Base-by-base conservation (phyloP, 2,113 vertebrate genomes). In the Tyto alba region DNA sequence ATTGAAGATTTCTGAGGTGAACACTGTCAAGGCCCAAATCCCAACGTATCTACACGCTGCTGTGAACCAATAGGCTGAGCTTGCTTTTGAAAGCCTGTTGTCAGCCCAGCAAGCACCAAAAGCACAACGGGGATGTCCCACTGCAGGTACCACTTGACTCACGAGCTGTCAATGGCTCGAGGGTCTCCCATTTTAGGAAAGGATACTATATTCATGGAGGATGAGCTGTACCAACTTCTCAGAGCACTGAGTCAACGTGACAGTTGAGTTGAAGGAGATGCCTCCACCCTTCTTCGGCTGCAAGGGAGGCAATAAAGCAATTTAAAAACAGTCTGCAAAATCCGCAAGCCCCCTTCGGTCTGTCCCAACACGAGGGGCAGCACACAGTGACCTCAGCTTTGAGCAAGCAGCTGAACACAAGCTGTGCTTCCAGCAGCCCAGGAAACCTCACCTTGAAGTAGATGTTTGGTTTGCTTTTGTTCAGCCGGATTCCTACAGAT, bases 201-300 rank as follows among this genome's bases (percentile, higher is more conserved):
- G 99, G 99, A 99, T 99, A 99, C 99, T 99, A 93, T 99, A 99
- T 82, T 99, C 99, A 0, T 99, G 99, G 16, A 99, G 98, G 96
- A 99, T 99, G 91, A 99, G 99, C 96, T 99, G 99, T 53, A 99
- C 99, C 38, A 99, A 95, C 96, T 99, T 99, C 96, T 99, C 99
- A 0, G 99, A 99, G 97, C 99, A 99, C 40, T 99, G 99, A 41
- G 99, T 99, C 88, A 99, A 97, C 0, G 98, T 99, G 85, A 99
- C 99, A 1, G 99, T 99, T 8, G 99, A 99, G 97, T 99, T 99
- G 96, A 99, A 99, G 64, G 99, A 99, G 88, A 99, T 99, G 21
- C 99, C 99, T 0, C 99, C 99, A 25, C 99, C 99, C 97, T 99
- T 99, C 97, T 99, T 99, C 81, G 99, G 99, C 99, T 99, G 93